These are phyloP conservation scores for Lingula anatina DNA, from an alignment of 2,888 invertebrate species.

Conservation along the genomic window DNA sequence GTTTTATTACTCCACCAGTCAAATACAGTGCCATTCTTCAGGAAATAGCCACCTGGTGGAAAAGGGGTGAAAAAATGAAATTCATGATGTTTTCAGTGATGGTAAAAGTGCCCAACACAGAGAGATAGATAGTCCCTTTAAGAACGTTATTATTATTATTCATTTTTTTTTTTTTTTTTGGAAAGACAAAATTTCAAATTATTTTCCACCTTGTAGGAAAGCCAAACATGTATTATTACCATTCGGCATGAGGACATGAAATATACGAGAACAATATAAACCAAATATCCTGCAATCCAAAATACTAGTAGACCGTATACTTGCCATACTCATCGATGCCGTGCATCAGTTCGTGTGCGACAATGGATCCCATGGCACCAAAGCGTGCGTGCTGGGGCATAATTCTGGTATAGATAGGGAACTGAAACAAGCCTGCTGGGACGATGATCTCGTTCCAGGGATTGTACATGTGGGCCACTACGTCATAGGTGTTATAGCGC, in stretches of 20 bases:
- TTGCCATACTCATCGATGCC: conserved; percentile 36
- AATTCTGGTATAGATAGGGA: conserved; percentile 33
- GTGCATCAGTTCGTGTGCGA: conserved; percentile 29
- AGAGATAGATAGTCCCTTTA: too few relatives aligned
- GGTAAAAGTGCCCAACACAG: too few relatives aligned
- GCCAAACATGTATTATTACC: too few relatives aligned
- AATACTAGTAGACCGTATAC: conserved; percentile 5
- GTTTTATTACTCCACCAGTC: conserved; percentile 37
- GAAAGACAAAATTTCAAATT: too few relatives aligned
- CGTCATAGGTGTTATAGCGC: conserved; percentile 23
- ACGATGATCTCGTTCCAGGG: conserved; percentile 39
- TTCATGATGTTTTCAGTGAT: too few relatives aligned
- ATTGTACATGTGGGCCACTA: conserved; percentile 22
- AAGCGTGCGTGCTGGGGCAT: conserved; percentile 35
- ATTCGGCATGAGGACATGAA: too few relatives aligned
- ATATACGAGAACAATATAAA: too few relatives aligned
- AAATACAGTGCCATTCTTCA: conserved; percentile 21
- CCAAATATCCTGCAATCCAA: too few relatives aligned
- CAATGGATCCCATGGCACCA: conserved; percentile 32
- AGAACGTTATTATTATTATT: too few relatives aligned
- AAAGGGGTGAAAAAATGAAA: too few relatives aligned
- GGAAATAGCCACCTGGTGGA: conserved; percentile 21
- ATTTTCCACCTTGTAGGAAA: too few relatives aligned
- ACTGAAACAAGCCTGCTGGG: conserved; percentile 39
- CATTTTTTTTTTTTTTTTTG: too few relatives aligned